A percentile compares a stretch with the other conserved stretches of the same genome.
These are phyloP conservation scores for Tichodroma muraria DNA, from an alignment of 2,113 vertebrate species.

Conservation along the genomic window DNA sequence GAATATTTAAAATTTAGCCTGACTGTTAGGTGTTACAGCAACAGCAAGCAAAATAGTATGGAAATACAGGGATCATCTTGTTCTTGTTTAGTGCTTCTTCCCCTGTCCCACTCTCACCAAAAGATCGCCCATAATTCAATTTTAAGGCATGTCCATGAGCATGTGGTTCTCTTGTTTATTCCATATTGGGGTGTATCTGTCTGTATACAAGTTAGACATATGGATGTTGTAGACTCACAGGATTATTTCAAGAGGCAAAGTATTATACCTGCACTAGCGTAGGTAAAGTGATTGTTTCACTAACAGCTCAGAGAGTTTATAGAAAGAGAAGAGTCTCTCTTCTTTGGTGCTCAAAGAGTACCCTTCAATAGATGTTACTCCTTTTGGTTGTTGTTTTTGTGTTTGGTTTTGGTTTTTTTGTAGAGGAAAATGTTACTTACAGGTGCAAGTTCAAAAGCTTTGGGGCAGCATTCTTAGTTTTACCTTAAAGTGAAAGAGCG, in stretches of 20 bases:
- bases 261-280: neutral
- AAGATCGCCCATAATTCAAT: neutral
- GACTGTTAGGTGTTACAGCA: neutral
- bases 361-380: neutral
- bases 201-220: neutral
- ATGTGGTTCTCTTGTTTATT: neutral
- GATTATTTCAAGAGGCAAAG: neutral
- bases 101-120: neutral
- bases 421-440: neutral
- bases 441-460: neutral
- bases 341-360: neutral
- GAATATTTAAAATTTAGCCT: neutral
- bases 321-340: neutral
- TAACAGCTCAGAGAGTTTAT: neutral
- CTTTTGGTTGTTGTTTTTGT: neutral
- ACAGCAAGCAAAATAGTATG: neutral
- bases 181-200: neutral
- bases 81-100: neutral
- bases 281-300: neutral
- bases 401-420: neutral
- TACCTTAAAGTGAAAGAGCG: neutral
- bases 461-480: neutral
- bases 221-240: neutral
- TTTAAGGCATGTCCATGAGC: neutral
- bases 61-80: neutral